Percentiles rank a stretch among this genome's conserved stretches.
phyloP scores from a whole-genome alignment of 2,797 vertebrate species.

The Paramormyrops hopkinsi region DNA sequence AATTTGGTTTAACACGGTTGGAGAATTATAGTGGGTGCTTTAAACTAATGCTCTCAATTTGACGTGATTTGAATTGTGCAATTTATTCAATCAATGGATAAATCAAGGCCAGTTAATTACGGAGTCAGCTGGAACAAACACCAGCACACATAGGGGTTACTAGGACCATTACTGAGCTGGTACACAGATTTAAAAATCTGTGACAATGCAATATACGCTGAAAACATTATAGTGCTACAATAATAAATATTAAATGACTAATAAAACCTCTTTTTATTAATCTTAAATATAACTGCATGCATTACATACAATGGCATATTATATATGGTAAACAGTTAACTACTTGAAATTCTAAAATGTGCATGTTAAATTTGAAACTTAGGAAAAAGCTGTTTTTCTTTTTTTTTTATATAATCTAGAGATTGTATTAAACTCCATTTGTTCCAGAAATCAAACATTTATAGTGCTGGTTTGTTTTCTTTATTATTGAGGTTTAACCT shows the following conservation, averaged over 20 bases:
- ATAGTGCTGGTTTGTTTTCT: neutral
- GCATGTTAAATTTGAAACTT: neutral
- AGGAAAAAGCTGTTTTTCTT: neutral
- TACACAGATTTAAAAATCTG: neutral
- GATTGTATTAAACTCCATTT: neutral
- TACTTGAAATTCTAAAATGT: neutral
- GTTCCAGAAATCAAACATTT: neutral
- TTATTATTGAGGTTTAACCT: constrained; percentile 39
- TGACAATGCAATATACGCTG: neutral
- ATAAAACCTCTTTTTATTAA: neutral
- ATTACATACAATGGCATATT: neutral
- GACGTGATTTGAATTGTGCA: neutral
- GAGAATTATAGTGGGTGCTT: constrained; percentile 11
- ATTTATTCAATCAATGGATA: constrained; percentile 12
- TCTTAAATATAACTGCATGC: neutral
- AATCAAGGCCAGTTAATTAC: constrained; percentile 12
- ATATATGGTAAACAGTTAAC: neutral
- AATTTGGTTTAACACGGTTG: constrained; percentile 14
- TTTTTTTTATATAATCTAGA: neutral
- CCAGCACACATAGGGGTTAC: neutral
- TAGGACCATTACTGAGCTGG: neutral
- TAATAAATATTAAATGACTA: neutral
- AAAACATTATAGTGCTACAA: neutral
- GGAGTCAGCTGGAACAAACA: neutral
- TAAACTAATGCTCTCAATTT: constrained; percentile 8